These are phyloP conservation scores for Pseudoips prasinana DNA, from an alignment of 2,888 invertebrate species.

Conservation along the genomic window DNA sequence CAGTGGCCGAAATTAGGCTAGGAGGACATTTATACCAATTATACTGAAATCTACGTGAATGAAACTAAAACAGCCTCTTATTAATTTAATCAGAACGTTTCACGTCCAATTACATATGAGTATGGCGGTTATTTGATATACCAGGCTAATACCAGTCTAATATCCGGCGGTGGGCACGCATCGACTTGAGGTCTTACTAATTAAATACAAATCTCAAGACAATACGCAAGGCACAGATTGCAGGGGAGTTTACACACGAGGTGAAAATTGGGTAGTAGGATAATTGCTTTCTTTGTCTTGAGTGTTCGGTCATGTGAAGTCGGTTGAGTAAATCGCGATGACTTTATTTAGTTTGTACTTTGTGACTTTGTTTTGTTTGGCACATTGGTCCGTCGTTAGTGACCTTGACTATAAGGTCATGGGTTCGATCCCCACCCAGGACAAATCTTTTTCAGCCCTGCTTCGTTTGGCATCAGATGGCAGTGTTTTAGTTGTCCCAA, in stretches of 20 bases:
- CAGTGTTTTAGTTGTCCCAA: no score
- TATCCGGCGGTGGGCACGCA: conserved; percentile 49
- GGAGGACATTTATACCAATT: no score
- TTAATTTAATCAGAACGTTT: conserved; percentile 21
- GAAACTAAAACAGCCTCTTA: conserved; percentile 13
- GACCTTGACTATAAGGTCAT: no score
- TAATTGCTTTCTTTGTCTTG: background rate
- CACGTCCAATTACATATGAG: conserved; percentile 28
- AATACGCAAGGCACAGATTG: conserved; percentile 60
- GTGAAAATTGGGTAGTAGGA: conserved; percentile 26
- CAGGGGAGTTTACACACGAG: conserved; percentile 35
- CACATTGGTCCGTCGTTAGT: no score
- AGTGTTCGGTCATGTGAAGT: background rate
- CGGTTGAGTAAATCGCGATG: no score
- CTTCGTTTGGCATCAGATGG: no score
- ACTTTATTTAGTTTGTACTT: no score
- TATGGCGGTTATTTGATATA: conserved; percentile 27
- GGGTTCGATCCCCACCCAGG: no score
- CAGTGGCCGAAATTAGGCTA: no score
- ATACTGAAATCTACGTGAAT: no score
- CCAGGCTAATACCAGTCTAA: conserved; percentile 30
- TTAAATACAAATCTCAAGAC: conserved; percentile 77
- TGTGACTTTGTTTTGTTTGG: no score
- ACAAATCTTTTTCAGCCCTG: no score
- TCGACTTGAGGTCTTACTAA: conserved; percentile 60